A percentile compares a stretch with the other conserved stretches of the same genome.
These are phyloP conservation scores for Virgularia gustaviana DNA, from an alignment of 92 coral and sea anemone genomes.

Conservation along the genomic window DNA sequence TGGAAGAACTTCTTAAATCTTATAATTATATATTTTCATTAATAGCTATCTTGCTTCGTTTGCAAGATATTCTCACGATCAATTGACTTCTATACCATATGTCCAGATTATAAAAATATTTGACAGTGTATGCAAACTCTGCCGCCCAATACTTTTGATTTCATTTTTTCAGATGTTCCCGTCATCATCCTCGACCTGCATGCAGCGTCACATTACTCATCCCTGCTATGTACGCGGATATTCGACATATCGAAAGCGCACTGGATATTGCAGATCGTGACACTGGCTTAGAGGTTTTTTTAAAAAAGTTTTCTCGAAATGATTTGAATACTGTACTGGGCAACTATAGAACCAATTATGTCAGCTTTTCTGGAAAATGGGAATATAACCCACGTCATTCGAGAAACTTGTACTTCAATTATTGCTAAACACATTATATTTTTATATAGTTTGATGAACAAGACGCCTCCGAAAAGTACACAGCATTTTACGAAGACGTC, in stretches of 20 bases:
- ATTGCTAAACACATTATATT: neutral
- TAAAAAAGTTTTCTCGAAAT: too few species aligned
- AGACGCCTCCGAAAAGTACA: conserved; percentile 71
- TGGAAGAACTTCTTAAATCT: too few species aligned
- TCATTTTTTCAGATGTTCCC: conserved; percentile 68
- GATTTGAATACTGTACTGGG: too few species aligned
- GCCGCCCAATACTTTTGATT: neutral
- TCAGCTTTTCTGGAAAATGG: neutral
- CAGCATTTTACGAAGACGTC: conserved; percentile 84
- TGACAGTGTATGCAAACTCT: neutral
- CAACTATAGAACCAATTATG: too few species aligned
- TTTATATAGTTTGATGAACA: conserved; percentile 78
- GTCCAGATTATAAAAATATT: too few species aligned
- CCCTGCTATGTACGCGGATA: conserved; percentile 88
- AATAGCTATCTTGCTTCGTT: too few species aligned
- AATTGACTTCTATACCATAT: too few species aligned
- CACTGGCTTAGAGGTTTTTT: conserved; percentile 78
- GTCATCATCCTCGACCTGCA: conserved; percentile 76
- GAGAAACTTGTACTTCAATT: neutral
- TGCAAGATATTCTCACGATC: too few species aligned
- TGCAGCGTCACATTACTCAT: conserved; percentile 82
- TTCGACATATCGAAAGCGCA: conserved; percentile 76
- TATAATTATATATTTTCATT: too few species aligned
- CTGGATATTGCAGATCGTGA: conserved; percentile 97
- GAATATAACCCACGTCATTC: neutral